phyloP scores from a whole-genome alignment of 2,797 vertebrate species.

The Yasuhikotakia modesta region DNA sequence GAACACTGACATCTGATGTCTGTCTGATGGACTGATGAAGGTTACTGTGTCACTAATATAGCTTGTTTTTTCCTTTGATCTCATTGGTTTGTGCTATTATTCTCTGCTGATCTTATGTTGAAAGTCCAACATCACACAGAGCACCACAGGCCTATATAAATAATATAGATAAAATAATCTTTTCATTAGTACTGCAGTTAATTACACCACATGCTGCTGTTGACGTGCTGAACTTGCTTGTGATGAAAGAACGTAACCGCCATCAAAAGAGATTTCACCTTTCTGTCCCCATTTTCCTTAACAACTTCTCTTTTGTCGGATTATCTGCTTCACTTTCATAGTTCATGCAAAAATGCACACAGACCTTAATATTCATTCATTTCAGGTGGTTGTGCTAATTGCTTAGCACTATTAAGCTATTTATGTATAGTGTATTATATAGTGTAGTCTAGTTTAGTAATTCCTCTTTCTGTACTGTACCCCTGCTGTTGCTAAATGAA shows the following conservation, averaged over 20 bases:
- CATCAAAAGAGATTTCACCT: conserved; percentile 60
- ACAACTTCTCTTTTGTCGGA: conserved; percentile 63
- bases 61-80: conserved; percentile 66
- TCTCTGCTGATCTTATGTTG: conserved; percentile 64
- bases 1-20: conserved; percentile 61
- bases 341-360: conserved; percentile 1
- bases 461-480: too few species aligned
- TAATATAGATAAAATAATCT: conserved; percentile 54
- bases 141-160: conserved; percentile 69
- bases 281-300: conserved; percentile 58
- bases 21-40: conserved; percentile 64
- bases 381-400: too few species aligned
- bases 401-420: too few species aligned
- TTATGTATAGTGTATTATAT: too few species aligned
- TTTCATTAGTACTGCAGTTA: conserved; percentile 70
- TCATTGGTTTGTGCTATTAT: conserved; percentile 61
- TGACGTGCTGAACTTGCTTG: conserved; percentile 67
- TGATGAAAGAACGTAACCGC: conserved; percentile 59
- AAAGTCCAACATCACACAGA: conserved; percentile 58
- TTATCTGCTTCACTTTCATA: conserved; percentile 1
- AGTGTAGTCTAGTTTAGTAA: too few species aligned
- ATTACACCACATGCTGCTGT: conserved; percentile 71
- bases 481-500: too few species aligned
- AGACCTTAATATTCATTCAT: not conserved
- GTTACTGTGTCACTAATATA: conserved; percentile 61